These are phyloP conservation scores for Pipistrellus kuhlii DNA, from an alignment of 2,797 vertebrate species.

Conservation along the genomic window DNA sequence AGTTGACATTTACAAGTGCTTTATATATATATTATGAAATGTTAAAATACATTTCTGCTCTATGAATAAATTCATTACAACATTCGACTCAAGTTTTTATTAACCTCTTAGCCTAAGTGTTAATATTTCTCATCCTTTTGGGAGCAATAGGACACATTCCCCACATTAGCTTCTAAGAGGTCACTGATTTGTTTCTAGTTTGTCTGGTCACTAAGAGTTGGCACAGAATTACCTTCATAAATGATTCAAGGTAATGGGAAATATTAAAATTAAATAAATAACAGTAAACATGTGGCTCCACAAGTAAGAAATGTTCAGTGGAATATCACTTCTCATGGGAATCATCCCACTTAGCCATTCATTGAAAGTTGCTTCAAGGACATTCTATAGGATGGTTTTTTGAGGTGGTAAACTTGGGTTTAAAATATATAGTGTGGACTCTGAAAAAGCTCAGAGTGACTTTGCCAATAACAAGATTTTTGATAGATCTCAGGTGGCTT, in stretches of 20 bases:
- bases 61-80: constrained; percentile 70
- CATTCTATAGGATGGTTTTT: constrained; percentile 25
- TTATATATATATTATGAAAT: constrained; percentile 78
- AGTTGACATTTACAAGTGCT: constrained; percentile 81
- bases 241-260: constrained; percentile 87
- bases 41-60: constrained; percentile 78
- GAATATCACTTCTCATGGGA: constrained; percentile 68
- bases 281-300: constrained; percentile 80
- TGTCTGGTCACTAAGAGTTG: constrained; percentile 83
- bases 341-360: constrained; percentile 77
- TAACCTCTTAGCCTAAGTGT: constrained; percentile 80
- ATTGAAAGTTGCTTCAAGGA: constrained; percentile 81
- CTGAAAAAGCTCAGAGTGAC: background rate
- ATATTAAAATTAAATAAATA: constrained; percentile 87
- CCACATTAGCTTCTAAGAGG: constrained; percentile 80
- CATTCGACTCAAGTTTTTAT: constrained; percentile 81
- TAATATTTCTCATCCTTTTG: constrained; percentile 77
- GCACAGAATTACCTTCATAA: constrained; percentile 84
- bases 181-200: constrained; percentile 82
- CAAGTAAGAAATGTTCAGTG: constrained; percentile 75
- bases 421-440: constrained; percentile 50
- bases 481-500: background rate
- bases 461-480: constrained; percentile 40
- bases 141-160: constrained; percentile 77
- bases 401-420: background rate